A percentile compares a stretch with the other conserved stretches of the same genome.
These are phyloP conservation scores for Antigone vipio DNA, from an alignment of 2,113 vertebrate genomes.

Conservation along the genomic window DNA sequence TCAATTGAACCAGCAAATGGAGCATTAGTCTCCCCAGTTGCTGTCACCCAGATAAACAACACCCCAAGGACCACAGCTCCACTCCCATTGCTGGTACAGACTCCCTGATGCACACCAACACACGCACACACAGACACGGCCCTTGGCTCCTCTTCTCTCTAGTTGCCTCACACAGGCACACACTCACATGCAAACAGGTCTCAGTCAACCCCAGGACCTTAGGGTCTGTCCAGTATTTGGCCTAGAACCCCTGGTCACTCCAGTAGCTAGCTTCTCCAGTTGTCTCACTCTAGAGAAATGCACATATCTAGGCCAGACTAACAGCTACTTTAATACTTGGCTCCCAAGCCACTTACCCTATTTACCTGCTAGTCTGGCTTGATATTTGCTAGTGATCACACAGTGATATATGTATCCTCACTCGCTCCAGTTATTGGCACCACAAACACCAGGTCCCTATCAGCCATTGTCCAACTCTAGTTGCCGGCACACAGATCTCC, in stretches of 20 bases:
- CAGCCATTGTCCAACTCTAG: not conserved
- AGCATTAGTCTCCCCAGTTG: not conserved
- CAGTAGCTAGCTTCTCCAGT: not conserved
- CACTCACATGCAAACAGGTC: not conserved
- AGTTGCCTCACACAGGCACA: not conserved
- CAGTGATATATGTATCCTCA: not conserved
- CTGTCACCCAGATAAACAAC: not conserved
- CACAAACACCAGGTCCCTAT: not conserved
- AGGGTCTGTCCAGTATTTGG: not conserved
- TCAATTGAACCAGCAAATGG: not conserved
- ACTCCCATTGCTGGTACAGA: not conserved
- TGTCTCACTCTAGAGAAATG: not conserved
- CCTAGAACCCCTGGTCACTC: not conserved
- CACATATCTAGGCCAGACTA: not conserved
- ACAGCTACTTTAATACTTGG: not conserved
- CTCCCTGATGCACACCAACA: not conserved
- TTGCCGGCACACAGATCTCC: not conserved
- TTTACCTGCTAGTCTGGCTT: not conserved
- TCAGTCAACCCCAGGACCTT: not conserved
- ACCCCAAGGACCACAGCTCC: not conserved
- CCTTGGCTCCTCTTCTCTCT: not conserved
- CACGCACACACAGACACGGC: not conserved
- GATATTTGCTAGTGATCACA: not conserved
- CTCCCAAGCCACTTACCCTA: not conserved
- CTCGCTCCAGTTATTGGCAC: not conserved